Base-by-base conservation (phyloP, 2,888 invertebrate species). In the Erynnis tages region DNA sequence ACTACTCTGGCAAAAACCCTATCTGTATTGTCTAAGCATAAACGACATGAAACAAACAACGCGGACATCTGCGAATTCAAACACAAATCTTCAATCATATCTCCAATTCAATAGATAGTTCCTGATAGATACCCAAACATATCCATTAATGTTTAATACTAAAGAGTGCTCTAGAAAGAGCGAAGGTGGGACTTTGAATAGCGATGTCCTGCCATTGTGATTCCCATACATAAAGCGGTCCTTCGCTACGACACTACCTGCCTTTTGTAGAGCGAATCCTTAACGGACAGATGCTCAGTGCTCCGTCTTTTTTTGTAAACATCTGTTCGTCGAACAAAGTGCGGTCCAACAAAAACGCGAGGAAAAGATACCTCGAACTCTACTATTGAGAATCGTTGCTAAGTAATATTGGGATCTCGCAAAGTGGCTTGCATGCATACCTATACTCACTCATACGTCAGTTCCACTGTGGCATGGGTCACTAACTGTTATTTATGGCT, bases 251-350 rank as follows among this genome's bases (percentile, higher is more conserved):
- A 56, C 52, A 47, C 66, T 72, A 68, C 73, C 70, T 71, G 71
- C 63, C 67, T 66, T 67, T 75, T 67, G 68, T 66, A 57, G 57
- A 52, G 56, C 48, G 57, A 55, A 54, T 63, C 63, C 62, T 61
- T 61, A 59, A 54, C 56, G 62, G 67, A 58, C 75, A 76, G 69
- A 69, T 74, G 75, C 62, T 54, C 55, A 52, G 27, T 47, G n/a
- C n/a, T n/a, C n/a, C n/a, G n/a, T 27, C 29, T 54, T 69, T 66
- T 58, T 69, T 66, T 58, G 55, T 61, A 46, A 56, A 57, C 64
- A 68, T 65, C 67, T 69, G 66, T 41, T 32, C 40, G 54, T 48
- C 53, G 58, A 49, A 58, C 60, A 63, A 64, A 62, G 60, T 55
- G 32, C 49, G 57, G 52, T 47, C 47, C 29, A 55, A 57, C 60